Percentiles rank a stretch among this genome's conserved stretches.
These are phyloP conservation scores for Phrynocephalus guinanensis DNA, from an alignment of 2,797 vertebrate species.

Conservation along the genomic window DNA sequence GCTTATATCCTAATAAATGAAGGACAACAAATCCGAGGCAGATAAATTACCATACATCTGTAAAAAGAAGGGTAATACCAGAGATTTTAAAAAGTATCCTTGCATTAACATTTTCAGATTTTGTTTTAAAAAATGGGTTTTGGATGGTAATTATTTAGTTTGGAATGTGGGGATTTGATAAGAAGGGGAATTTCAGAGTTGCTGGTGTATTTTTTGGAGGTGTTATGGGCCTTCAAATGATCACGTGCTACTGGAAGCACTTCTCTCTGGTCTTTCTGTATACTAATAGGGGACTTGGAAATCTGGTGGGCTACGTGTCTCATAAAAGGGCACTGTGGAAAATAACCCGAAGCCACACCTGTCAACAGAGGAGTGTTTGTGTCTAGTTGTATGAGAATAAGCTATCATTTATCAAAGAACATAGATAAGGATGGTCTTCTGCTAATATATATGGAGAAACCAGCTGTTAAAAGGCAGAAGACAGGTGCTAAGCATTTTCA, in stretches of 20 bases:
- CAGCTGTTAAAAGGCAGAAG: neutral
- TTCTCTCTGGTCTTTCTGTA: neutral
- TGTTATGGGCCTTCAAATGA: neutral
- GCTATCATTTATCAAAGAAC: neutral
- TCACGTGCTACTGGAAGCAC: neutral
- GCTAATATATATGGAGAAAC: neutral
- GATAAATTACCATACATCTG: neutral
- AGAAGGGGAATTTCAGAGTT: neutral
- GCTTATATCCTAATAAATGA: neutral
- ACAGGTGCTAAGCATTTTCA: neutral
- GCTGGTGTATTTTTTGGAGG: no score
- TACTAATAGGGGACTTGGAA: neutral
- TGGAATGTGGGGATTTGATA: neutral
- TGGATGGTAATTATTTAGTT: neutral
- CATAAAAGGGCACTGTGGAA: neutral
- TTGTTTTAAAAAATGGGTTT: neutral
- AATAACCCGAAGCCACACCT: neutral
- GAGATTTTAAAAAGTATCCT: neutral
- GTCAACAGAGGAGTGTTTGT: neutral
- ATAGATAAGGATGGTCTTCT: neutral
- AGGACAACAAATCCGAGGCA: neutral
- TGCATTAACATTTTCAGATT: neutral
- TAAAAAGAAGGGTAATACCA: neutral
- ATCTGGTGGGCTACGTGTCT: neutral
- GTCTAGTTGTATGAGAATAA: neutral